These are phyloP conservation scores for Drosophila oshimai DNA, from an alignment of 1,140 invertebrate species.

Conservation along the genomic window DNA sequence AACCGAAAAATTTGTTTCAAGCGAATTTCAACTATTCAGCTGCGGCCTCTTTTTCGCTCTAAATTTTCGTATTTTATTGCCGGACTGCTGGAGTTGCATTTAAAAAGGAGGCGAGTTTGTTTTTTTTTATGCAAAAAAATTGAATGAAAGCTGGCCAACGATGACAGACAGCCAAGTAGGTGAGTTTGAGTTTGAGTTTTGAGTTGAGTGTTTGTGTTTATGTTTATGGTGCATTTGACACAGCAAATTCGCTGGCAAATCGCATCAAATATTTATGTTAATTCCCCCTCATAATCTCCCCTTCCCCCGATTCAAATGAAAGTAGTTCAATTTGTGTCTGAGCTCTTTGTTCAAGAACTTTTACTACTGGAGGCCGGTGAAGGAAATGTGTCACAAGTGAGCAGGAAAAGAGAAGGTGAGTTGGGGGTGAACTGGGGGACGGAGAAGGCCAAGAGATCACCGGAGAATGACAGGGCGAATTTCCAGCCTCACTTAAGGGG, in stretches of 20 bases:
- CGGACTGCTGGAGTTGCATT: slow-evolving; percentile 69
- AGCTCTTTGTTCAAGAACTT: slow-evolving; percentile 53
- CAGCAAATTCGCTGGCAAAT: slow-evolving; percentile 39
- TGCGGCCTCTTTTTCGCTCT: slow-evolving; percentile 55
- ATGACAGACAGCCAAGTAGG: slow-evolving; percentile 54
- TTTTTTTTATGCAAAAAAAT: slow-evolving; percentile 51
- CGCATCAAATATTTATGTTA: slow-evolving; percentile 69
- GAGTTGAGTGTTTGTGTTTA: no score
- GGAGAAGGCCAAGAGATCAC: slow-evolving; percentile 45
- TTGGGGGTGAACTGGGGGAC: background rate
- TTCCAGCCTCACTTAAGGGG: slow-evolving; percentile 20
- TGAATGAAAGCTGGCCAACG: slow-evolving; percentile 63
- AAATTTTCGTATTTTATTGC: slow-evolving; percentile 20
- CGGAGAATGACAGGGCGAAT: slow-evolving; percentile 59
- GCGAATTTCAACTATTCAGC: slow-evolving; percentile 69
- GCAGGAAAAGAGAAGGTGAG: slow-evolving; percentile 8
- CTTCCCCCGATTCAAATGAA: slow-evolving; percentile 34
- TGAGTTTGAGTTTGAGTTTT: slow-evolving; percentile 37
- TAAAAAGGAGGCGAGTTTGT: slow-evolving; percentile 27
- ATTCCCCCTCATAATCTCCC: slow-evolving; percentile 9
- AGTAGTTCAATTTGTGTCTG: slow-evolving; percentile 63
- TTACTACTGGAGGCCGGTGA: slow-evolving; percentile 47
- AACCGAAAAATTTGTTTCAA: slow-evolving; percentile 46
- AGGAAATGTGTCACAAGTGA: slow-evolving; percentile 67
- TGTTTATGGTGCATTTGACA: slow-evolving; percentile 67